phyloP scores from a whole-genome alignment of 1,140 invertebrate species.

The Sitophilus oryzae region DNA sequence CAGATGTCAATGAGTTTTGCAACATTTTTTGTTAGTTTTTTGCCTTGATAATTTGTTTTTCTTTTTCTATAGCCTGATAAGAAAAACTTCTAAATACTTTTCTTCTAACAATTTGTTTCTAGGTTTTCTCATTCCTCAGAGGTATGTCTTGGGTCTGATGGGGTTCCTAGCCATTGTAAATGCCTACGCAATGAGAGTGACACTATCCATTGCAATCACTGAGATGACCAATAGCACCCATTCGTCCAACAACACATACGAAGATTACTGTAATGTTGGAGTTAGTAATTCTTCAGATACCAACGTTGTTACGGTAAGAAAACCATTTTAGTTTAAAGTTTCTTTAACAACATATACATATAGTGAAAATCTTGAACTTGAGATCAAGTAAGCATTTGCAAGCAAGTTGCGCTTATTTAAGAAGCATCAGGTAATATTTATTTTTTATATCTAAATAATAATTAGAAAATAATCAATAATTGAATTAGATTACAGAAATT shows the following conservation, averaged over 20 bases:
- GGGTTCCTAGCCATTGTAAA: constrained; percentile 78
- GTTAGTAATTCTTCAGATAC: constrained; percentile 2
- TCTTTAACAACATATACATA: too few species aligned
- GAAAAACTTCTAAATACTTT: background rate
- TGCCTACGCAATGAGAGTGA: constrained; percentile 83
- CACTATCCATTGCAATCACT: constrained; percentile 84
- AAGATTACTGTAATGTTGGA: constrained; percentile 12
- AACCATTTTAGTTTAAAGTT: too few species aligned
- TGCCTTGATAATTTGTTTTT: too few species aligned
- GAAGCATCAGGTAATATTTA: too few species aligned
- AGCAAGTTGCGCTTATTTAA: too few species aligned
- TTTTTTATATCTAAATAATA: too few species aligned
- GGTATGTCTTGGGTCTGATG: constrained; percentile 75
- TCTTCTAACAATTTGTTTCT: constrained; percentile 37
- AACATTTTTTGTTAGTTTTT: too few species aligned
- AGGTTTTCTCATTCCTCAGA: constrained; percentile 62
- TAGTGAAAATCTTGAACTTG: too few species aligned
- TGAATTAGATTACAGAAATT: too few species aligned
- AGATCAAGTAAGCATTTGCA: too few species aligned
- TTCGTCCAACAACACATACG: background rate
- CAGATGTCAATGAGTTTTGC: too few species aligned
- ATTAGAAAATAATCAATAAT: too few species aligned
- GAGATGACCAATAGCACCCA: constrained; percentile 59
- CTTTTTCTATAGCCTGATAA: background rate
- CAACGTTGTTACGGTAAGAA: constrained; percentile 18